A percentile compares a stretch with the other conserved stretches of the same genome.
Conservation (phyloP, 2,888 invertebrate genomes). For the Falcaria lacertinaria region DNA sequence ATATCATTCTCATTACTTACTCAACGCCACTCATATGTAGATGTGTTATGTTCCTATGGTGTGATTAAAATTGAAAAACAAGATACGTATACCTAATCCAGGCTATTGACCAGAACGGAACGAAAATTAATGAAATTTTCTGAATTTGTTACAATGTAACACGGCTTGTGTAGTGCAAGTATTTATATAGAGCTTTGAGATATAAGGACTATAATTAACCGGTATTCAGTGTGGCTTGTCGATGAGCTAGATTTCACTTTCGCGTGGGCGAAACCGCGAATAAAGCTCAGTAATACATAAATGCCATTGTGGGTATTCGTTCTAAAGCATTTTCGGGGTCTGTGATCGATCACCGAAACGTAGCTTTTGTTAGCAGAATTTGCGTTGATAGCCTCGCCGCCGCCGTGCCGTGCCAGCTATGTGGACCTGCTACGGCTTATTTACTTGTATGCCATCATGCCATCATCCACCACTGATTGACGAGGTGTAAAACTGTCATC, state of each 20-base stretch:
- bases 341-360: neutral
- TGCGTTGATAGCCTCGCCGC: neutral
- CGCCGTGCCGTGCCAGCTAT: neutral
- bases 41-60: too few species aligned
- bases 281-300: neutral
- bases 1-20: too few species aligned
- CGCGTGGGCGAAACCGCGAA: conserved; percentile 1
- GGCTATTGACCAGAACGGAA: too few species aligned
- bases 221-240: neutral
- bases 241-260: neutral
- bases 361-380: neutral
- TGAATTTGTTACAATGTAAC: neutral
- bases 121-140: neutral
- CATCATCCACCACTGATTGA: too few species aligned
- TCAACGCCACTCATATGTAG: too few species aligned
- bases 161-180: neutral
- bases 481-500: too few species aligned
- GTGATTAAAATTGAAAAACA: too few species aligned
- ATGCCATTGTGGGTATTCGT: neutral
- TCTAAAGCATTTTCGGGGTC: neutral
- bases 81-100: too few species aligned
- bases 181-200: neutral
- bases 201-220: neutral
- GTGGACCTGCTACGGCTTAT: neutral
- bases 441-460: neutral